Base-by-base conservation (phyloP, 2,113 vertebrate species). In the Calyptommatus sinebrachiatus region DNA sequence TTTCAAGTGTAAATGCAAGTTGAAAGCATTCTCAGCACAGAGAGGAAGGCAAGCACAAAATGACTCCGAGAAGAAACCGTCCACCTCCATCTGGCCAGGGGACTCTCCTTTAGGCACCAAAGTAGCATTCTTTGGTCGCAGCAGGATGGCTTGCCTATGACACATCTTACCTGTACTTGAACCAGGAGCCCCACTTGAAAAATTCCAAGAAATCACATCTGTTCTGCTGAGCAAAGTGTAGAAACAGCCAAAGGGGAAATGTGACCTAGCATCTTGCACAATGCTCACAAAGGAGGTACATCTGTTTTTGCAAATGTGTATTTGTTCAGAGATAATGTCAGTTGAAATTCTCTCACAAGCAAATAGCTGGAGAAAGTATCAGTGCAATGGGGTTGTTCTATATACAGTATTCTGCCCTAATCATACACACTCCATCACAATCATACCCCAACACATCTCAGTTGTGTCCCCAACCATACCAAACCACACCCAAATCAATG, bases 1-100 rank as follows among this genome's bases (percentile, higher is more conserved):
- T 83, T 78, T 83, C 71, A 74, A 83, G 76, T 78, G 81, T 69
- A 78, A 83, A 73, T 73, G 41, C 28, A 62, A 73, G 70, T 83
- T 83, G 71, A 83, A 74, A 78, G 81, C 76, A 18, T 48, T 69
- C 70, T 60, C 31, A 53, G 63, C 62, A 77, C 69, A 35, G 70
- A 83, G 69, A 78, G 69, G 76, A 74, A 78, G 63, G 76, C 24
- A 50, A 67, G n/a, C 73, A 41, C 57, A 12, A 28, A 67, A 73
- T 73, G 76, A 74, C 63, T 83, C 63, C 61, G 46, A 35, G 70
- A 83, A 68, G 46, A 61, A 50, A 83, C 46, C 71, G 63, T 83
- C 76, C 76, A 78, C 62, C 71, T 83, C 63, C 71, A 66, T 74
- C 71, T 69, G 76, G 76, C 71, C 71, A 62, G 81, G 53, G 76